Evolutionary conservation across 2,888 invertebrate genomes (phyloP).

Genomic region (Noctua janthina): DNA sequence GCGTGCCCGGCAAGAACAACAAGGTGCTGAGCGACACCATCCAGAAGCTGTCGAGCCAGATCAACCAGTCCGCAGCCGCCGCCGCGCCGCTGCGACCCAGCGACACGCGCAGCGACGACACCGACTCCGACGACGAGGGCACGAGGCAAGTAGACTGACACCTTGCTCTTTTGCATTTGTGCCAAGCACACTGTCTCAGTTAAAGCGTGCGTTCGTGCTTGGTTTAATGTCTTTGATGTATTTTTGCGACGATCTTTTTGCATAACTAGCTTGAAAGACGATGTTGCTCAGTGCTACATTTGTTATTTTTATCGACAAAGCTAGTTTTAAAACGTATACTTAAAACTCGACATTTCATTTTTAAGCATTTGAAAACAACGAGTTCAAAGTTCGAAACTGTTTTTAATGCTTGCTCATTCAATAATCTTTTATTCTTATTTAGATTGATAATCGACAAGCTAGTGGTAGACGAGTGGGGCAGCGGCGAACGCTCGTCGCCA

Average conservation of each 20-base stretch:
- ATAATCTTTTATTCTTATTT: background rate
- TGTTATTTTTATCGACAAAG: background rate
- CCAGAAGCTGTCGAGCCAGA: conserved; percentile 90
- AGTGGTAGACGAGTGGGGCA: conserved; percentile 81
- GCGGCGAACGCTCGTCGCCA: conserved; percentile 69
- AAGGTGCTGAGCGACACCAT: conserved; percentile 92
- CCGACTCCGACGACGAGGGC: conserved; percentile 88
- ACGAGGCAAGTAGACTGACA: conserved; percentile 76
- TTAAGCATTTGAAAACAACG: background rate
- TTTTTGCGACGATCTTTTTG: background rate
- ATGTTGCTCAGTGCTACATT: no score
- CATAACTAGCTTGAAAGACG: no score
- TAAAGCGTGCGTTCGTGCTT: background rate
- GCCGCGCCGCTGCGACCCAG: conserved; percentile 79
- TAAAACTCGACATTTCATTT: background rate
- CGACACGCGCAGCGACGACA: conserved; percentile 85
- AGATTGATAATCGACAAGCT: conserved; percentile 89
- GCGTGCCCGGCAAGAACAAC: conserved; percentile 88
- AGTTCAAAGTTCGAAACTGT: background rate
- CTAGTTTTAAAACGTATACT: background rate
- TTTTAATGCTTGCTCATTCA: background rate
- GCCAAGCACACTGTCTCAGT: background rate
- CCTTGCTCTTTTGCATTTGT: background rate
- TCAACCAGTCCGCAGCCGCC: conserved; percentile 84
- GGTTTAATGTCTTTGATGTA: background rate